Conservation (phyloP, 1,140 invertebrate genomes). For the Portunus trituberculatus region DNA sequence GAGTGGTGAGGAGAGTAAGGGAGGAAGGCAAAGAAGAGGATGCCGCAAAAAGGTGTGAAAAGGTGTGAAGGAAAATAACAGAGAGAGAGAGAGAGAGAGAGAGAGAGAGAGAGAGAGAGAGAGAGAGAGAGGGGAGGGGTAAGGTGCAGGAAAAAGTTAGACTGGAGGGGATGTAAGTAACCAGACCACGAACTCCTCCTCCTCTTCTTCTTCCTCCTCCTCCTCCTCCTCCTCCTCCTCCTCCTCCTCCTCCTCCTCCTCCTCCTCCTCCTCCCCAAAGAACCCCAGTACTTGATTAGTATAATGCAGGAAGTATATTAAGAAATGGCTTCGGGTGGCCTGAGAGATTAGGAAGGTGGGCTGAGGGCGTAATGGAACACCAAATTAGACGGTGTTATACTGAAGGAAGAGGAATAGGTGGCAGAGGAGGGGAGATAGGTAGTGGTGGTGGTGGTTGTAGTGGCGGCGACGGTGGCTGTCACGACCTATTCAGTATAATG, state of each 20-base stretch:
- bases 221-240: not conserved
- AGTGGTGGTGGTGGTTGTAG: too few relatives aligned
- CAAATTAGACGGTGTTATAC: not conserved
- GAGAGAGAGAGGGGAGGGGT: too few relatives aligned
- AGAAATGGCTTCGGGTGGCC: not conserved
- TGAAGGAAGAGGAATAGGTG: not conserved
- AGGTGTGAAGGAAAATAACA: too few relatives aligned
- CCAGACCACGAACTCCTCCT: not conserved
- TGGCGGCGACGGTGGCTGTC: not conserved
- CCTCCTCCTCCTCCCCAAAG: not conserved
- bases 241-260: not conserved
- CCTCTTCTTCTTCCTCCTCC: not conserved
- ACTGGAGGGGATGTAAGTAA: too few relatives aligned
- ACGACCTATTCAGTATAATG: too few relatives aligned
- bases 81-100: too few relatives aligned
- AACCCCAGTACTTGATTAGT: not conserved
- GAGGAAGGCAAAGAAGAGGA: too few relatives aligned
- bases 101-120: too few relatives aligned
- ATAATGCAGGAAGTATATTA: conserved; percentile 23
- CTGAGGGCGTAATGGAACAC: not conserved
- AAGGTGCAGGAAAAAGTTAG: too few relatives aligned
- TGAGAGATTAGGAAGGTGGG: not conserved
- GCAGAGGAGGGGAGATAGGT: not conserved
- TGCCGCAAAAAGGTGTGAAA: too few relatives aligned
- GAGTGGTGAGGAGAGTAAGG: too few relatives aligned